phyloP scores from a whole-genome alignment of 2,113 vertebrate genomes.

The Amphilophus citrinellus region DNA sequence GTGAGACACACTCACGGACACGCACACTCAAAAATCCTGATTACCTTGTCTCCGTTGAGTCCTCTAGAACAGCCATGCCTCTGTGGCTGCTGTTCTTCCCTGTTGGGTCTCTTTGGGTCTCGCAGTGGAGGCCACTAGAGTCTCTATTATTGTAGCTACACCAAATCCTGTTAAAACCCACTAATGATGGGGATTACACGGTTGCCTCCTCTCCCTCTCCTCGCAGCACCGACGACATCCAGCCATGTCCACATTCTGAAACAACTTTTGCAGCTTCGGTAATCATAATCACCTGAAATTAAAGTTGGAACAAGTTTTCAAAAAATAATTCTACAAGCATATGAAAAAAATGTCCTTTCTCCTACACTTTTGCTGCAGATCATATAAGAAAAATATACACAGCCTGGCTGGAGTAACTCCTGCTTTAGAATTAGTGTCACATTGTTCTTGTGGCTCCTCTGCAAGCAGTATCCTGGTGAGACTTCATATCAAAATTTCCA shows the following conservation, averaged over 20 bases:
- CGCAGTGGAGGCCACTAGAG: slow-evolving; percentile 74
- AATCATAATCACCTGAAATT: slow-evolving; percentile 51
- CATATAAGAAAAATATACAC: neutral
- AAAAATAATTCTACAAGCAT: neutral
- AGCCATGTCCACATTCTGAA: slow-evolving; percentile 60
- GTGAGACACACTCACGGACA: slow-evolving; percentile 16
- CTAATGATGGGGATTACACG: slow-evolving; percentile 82
- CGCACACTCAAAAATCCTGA: slow-evolving; percentile 54
- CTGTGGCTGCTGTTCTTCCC: slow-evolving; percentile 68
- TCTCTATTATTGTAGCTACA: slow-evolving; percentile 76
- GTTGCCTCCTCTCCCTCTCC: slow-evolving; percentile 60
- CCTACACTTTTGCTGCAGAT: neutral
- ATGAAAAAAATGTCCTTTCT: neutral
- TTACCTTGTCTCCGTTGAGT: slow-evolving; percentile 57
- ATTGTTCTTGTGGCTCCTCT: neutral
- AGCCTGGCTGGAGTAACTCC: neutral
- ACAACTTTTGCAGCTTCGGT: slow-evolving; percentile 41
- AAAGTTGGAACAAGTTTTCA: slow-evolving; percentile 32
- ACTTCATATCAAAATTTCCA: neutral
- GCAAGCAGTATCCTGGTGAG: neutral
- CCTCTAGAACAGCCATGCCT: slow-evolving; percentile 57
- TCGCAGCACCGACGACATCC: slow-evolving; percentile 48
- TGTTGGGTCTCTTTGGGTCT: slow-evolving; percentile 68
- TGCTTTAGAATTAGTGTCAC: neutral
- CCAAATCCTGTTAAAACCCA: slow-evolving; percentile 82